Conservation (phyloP, 1,140 invertebrate species). For the Sarcophaga peregrina region DNA sequence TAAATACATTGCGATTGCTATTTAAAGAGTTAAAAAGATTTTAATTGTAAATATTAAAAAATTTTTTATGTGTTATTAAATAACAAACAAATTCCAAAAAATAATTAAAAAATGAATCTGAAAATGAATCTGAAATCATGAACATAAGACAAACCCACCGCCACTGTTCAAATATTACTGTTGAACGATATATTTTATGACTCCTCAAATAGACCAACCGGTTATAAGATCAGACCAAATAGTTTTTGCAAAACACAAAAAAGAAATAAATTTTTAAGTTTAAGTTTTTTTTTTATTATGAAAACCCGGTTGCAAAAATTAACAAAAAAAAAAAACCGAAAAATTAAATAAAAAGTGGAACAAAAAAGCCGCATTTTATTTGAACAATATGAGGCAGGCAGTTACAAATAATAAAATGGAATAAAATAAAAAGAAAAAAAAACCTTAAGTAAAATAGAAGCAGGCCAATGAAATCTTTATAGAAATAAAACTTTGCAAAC, state of each 20-base stretch:
- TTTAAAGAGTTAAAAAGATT: too few species aligned
- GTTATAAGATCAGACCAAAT: neutral
- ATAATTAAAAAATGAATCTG: too few species aligned
- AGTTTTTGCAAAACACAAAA: neutral
- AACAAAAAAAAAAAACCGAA: neutral
- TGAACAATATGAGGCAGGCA: neutral
- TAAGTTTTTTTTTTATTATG: too few species aligned
- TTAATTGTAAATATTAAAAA: too few species aligned
- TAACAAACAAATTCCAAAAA: too few species aligned
- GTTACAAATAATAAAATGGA: neutral
- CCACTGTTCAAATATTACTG: neutral
- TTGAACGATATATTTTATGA: neutral
- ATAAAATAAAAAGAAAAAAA: neutral
- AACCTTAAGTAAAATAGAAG: neutral
- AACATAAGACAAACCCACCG: too few species aligned
- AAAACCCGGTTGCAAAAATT: constrained; percentile 15
- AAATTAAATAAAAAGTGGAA: constrained; percentile 3
- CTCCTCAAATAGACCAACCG: neutral
- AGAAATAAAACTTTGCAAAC: neutral
- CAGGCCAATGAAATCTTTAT: constrained; percentile 21
- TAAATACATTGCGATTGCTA: too few species aligned
- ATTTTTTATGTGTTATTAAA: too few species aligned
- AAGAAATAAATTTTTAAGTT: too few species aligned
- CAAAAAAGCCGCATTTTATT: constrained; percentile 13
- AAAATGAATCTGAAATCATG: too few species aligned